These are phyloP conservation scores for Saccostrea cuccullata DNA, from an alignment of 1,140 invertebrate genomes.

Conservation along the genomic window DNA sequence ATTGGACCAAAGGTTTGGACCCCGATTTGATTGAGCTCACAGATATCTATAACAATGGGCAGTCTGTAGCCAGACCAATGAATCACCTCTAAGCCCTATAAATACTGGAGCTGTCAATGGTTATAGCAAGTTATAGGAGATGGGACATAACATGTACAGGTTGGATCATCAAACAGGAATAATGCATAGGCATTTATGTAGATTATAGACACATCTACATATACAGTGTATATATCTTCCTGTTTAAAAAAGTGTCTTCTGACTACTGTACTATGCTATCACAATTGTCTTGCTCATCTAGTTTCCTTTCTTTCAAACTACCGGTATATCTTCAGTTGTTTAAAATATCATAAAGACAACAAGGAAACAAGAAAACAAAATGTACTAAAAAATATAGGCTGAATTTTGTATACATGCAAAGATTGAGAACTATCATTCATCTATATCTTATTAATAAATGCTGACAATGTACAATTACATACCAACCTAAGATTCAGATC, in stretches of 20 bases:
- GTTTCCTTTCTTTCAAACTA: background rate
- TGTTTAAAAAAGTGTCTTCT: background rate
- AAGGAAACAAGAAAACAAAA: background rate
- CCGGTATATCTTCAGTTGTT: background rate
- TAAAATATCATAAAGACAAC: background rate
- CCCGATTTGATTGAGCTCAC: background rate
- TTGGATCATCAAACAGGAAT: background rate
- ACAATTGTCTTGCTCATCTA: background rate
- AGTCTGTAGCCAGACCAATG: background rate
- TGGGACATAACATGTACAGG: background rate
- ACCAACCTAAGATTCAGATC: too few relatives aligned
- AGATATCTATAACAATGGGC: background rate
- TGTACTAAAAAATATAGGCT: too few relatives aligned
- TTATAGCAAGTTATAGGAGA: background rate
- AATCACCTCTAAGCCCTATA: background rate
- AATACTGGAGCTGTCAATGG: background rate
- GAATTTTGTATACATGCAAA: too few relatives aligned
- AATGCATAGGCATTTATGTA: constrained; percentile 25
- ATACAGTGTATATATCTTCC: background rate
- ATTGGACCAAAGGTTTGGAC: background rate
- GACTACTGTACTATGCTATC: background rate
- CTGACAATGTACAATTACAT: too few relatives aligned
- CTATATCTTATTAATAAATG: too few relatives aligned
- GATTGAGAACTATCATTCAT: too few relatives aligned
- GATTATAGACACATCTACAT: background rate